Percentiles rank a stretch among this genome's conserved stretches.
These are phyloP conservation scores for Dipodomys ordii DNA, from an alignment of 2,113 vertebrate genomes.

Conservation along the genomic window DNA sequence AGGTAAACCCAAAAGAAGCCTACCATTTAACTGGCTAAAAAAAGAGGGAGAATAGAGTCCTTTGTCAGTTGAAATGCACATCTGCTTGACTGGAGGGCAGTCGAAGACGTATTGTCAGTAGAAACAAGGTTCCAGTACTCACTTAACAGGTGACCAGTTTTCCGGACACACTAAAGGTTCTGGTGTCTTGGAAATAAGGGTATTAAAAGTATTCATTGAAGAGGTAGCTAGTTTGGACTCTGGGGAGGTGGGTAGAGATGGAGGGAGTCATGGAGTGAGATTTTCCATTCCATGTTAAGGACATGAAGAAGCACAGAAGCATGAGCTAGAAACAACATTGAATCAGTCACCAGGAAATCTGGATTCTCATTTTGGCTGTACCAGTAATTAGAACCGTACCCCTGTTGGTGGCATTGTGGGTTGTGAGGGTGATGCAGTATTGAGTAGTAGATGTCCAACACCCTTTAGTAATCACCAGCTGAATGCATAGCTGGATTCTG, in stretches of 20 bases:
- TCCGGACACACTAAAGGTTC: neutral
- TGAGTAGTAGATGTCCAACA: neutral
- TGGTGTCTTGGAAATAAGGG: neutral
- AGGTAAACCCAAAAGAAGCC: slow-evolving; percentile 27
- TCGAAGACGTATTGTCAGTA: neutral
- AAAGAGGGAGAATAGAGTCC: neutral
- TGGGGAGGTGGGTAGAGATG: neutral
- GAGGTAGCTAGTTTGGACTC: neutral
- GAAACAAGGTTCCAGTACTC: neutral
- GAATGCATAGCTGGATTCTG: neutral
- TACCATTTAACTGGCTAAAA: neutral
- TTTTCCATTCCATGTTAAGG: neutral
- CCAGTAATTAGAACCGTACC: neutral
- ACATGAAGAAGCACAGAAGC: neutral
- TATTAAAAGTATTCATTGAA: neutral
- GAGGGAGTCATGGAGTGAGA: neutral
- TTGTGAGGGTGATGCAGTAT: neutral
- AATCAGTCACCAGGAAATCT: neutral
- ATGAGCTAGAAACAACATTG: neutral
- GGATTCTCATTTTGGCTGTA: slow-evolving; percentile 31
- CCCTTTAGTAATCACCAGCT: neutral
- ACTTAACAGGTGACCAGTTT: slow-evolving; percentile 2
- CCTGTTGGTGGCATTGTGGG: neutral
- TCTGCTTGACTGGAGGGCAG: neutral
- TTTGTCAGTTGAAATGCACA: slow-evolving; percentile 19